Evolutionary conservation across 1,140 invertebrate genomes (phyloP).

Genomic region (Drosophila melanica): DNA sequence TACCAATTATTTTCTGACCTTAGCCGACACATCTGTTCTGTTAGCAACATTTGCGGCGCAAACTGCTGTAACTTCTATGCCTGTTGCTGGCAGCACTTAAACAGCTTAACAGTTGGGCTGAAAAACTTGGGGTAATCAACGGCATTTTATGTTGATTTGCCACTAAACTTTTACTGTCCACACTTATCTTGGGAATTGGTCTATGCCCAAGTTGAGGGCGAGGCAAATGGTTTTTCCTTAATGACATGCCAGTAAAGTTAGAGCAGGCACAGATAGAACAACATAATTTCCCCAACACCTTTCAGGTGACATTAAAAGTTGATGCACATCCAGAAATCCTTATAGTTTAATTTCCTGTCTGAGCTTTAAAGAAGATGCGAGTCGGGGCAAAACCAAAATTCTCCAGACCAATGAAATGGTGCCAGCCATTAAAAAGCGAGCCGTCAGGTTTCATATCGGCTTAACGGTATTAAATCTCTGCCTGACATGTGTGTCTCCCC

Average conservation of each 20-base stretch:
- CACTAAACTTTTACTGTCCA: conserved; percentile 72
- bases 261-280: conserved; percentile 10
- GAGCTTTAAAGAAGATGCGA: conserved; percentile 9
- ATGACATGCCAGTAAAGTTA: conserved; percentile 42
- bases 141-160: conserved; percentile 73
- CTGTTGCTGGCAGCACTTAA: conserved; percentile 70
- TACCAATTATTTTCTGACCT: conserved; percentile 1
- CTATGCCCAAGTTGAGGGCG: conserved; percentile 18
- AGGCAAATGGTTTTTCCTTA: conserved; percentile 49
- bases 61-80: conserved; percentile 49
- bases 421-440: conserved; percentile 53
- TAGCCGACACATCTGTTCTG: conserved; percentile 8
- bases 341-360: conserved; percentile 76
- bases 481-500: conserved; percentile 43
- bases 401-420: conserved; percentile 53
- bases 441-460: conserved; percentile 49
- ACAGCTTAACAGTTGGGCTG: conserved; percentile 28
- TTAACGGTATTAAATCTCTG: conserved; percentile 62
- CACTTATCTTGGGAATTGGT: conserved; percentile 63
- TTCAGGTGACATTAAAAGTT: conserved; percentile 75
- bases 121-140: conserved; percentile 67
- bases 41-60: conserved; percentile 49
- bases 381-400: conserved; percentile 20
- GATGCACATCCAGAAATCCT: conserved; percentile 55
- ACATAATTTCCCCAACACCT: conserved; percentile 58